These are phyloP conservation scores for Melanotaenia maccullochi DNA, from an alignment of 2,797 vertebrate species.

Conservation along the genomic window DNA sequence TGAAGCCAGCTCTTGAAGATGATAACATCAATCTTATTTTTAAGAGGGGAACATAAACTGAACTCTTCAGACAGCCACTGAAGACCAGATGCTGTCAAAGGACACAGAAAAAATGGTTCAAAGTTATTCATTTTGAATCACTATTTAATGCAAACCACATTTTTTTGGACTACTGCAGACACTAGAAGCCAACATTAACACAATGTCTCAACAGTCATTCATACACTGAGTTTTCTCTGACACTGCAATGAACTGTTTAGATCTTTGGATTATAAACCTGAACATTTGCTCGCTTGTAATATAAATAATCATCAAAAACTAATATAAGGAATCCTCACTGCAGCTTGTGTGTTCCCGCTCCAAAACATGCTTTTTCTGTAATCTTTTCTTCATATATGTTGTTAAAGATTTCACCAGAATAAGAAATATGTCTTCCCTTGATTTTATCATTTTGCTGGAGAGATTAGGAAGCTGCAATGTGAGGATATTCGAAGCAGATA, in stretches of 20 bases:
- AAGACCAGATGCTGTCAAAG: slow-evolving; percentile 81
- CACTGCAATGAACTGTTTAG: background rate
- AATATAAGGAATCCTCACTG: background rate
- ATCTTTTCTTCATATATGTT: background rate
- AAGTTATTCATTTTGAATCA: background rate
- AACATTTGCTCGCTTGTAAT: background rate
- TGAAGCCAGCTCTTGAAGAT: slow-evolving; percentile 91
- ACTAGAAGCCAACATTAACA: background rate
- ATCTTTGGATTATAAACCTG: background rate
- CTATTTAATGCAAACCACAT: background rate
- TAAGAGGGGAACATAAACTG: slow-evolving; percentile 86
- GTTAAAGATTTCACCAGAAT: background rate
- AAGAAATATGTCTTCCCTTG: background rate
- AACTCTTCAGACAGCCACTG: slow-evolving; percentile 89
- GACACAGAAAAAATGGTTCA: slow-evolving; percentile 1
- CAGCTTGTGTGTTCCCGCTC: background rate
- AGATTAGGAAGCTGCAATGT: background rate
- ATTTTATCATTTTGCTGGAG: background rate
- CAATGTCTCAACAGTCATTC: background rate
- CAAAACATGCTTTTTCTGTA: background rate
- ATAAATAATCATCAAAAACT: background rate
- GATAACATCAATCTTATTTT: slow-evolving; percentile 68
- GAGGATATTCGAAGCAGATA: background rate
- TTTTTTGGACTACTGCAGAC: background rate
- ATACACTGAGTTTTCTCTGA: slow-evolving; percentile 5